phyloP scores from a whole-genome alignment of 2,113 vertebrate species.

The Sitta europaea region DNA sequence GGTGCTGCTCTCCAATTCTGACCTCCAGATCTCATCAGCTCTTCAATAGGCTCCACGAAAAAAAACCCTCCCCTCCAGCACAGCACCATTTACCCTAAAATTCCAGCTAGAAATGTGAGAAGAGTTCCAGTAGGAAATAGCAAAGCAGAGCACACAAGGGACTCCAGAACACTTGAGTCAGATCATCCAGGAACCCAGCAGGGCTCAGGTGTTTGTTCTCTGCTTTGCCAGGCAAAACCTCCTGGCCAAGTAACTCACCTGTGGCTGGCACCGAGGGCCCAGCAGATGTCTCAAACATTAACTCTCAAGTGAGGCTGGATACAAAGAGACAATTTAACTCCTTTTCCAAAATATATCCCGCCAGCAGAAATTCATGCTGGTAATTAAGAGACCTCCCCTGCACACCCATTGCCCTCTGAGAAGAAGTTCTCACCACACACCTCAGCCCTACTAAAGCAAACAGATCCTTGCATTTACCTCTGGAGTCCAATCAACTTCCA shows the following conservation, averaged over 20 bases:
- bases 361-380: neutral
- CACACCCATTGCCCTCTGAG: neutral
- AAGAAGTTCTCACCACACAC: neutral
- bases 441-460: accelerated
- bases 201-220: neutral
- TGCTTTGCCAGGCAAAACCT: neutral
- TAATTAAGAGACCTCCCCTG: neutral
- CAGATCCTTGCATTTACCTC: constrained; percentile 75
- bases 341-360: neutral
- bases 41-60: neutral
- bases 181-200: neutral
- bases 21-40: neutral
- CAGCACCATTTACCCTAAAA: neutral
- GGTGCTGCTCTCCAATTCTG: neutral
- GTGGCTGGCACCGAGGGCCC: neutral
- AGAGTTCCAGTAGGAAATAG: neutral
- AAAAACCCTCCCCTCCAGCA: neutral
- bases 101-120: neutral
- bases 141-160: neutral
- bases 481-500: constrained; percentile 97
- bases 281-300: neutral
- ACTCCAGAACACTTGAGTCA: neutral
- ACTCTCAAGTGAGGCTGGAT: neutral
- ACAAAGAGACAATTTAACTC: neutral
- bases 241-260: neutral